phyloP scores from a whole-genome alignment of 2,113 vertebrate species.

The Pontoporia blainvillei region DNA sequence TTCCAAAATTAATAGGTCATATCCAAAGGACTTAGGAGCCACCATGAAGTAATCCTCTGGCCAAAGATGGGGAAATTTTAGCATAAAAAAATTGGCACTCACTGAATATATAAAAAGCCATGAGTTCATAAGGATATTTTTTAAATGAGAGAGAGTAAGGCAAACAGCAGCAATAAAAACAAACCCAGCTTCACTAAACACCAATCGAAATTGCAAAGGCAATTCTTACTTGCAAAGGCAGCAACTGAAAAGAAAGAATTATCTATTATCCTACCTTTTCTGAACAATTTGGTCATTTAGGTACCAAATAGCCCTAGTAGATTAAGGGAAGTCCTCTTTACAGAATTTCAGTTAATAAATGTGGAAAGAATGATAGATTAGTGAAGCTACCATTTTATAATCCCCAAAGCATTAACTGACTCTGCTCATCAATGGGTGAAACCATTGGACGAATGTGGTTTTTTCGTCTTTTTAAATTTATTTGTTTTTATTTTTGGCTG shows the following conservation, averaged over 20 bases:
- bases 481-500: too few relatives aligned
- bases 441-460: not conserved
- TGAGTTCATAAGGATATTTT: not conserved
- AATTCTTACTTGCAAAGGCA: not conserved
- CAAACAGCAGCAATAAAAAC: not conserved
- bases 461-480: too few relatives aligned
- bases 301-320: not conserved
- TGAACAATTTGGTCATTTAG: not conserved
- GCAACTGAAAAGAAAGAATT: not conserved
- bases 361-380: not conserved
- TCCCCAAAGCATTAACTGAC: not conserved
- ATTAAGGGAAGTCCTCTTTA: not conserved
- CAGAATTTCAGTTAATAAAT: not conserved
- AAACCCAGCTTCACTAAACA: not conserved
- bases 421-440: not conserved
- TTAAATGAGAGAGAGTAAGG: not conserved
- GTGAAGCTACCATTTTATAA: not conserved
- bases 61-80: not conserved
- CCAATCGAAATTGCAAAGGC: not conserved
- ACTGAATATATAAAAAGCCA: not conserved
- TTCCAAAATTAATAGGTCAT: not conserved
- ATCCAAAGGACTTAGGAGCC: not conserved
- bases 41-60: not conserved
- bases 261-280: not conserved
- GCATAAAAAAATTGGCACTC: not conserved